These are phyloP conservation scores for Campoletis sonorensis DNA, from an alignment of 1,140 invertebrate genomes.

Conservation along the genomic window DNA sequence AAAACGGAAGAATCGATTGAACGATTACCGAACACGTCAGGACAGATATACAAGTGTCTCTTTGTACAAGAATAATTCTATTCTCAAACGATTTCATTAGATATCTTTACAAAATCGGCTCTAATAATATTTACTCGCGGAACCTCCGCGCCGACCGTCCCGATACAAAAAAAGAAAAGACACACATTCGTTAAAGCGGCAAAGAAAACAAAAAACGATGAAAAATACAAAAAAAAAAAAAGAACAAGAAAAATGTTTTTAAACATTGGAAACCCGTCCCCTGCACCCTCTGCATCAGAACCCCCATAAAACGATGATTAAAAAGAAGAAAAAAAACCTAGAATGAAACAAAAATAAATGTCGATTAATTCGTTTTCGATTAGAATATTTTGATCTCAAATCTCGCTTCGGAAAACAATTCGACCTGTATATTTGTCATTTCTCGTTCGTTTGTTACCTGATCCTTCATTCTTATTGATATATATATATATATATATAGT, in stretches of 20 bases:
- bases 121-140: conserved; percentile 29
- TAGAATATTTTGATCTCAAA: conserved; percentile 30
- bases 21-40: not conserved
- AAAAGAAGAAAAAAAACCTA: not conserved
- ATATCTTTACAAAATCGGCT: conserved; percentile 35
- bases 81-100: conserved; percentile 33
- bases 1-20: not conserved
- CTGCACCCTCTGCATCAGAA: not conserved
- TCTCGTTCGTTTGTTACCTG: conserved; percentile 35
- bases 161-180: conserved; percentile 11
- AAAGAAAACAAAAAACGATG: not conserved
- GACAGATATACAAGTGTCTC: conserved; percentile 24
- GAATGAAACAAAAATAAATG: not conserved
- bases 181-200: not conserved
- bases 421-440: conserved; percentile 42
- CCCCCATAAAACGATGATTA: not conserved
- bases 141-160: conserved; percentile 23
- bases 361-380: not conserved
- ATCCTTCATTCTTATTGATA: conserved; percentile 27
- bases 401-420: conserved; percentile 53
- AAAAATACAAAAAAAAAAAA: conserved; percentile 15
- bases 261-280: conserved; percentile 24
- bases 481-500: too few relatives aligned
- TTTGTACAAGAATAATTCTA: conserved; percentile 31
- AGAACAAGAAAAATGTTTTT: conserved; percentile 5